Conservation (phyloP, 2,113 vertebrate genomes). For the Macrotis lagotis region DNA sequence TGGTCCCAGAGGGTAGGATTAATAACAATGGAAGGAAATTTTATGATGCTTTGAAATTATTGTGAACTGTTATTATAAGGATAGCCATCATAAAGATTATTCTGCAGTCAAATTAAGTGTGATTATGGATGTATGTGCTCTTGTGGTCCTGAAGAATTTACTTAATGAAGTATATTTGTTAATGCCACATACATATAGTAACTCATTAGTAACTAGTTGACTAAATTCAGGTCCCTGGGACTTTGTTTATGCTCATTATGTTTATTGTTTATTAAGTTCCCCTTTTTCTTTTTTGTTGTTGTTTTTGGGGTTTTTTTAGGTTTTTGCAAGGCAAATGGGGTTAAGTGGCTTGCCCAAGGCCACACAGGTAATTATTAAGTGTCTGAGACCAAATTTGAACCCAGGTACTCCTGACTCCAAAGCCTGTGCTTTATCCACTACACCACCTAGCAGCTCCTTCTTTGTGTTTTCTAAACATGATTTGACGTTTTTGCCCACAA, state of each 20-base stretch:
- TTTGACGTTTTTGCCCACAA: background rate
- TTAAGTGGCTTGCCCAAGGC: too few relatives aligned
- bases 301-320: too few relatives aligned
- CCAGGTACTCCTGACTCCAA: too few relatives aligned
- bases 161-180: background rate
- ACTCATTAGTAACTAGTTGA: background rate
- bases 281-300: too few relatives aligned
- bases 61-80: background rate
- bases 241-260: background rate
- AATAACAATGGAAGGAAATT: background rate
- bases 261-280: background rate
- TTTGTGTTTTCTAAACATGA: background rate
- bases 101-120: background rate
- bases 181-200: background rate
- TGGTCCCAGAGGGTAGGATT: background rate
- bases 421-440: too few relatives aligned
- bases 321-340: too few relatives aligned
- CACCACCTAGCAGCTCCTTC: too few relatives aligned
- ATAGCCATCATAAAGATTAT: background rate
- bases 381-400: too few relatives aligned
- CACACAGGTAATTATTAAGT: too few relatives aligned
- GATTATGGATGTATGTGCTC: background rate
- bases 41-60: background rate
- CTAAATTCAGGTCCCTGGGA: background rate
- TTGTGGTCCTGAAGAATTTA: background rate